Evolutionary conservation across 2,113 vertebrate species (phyloP).

Genomic region (Forbesichthys agassizii): DNA sequence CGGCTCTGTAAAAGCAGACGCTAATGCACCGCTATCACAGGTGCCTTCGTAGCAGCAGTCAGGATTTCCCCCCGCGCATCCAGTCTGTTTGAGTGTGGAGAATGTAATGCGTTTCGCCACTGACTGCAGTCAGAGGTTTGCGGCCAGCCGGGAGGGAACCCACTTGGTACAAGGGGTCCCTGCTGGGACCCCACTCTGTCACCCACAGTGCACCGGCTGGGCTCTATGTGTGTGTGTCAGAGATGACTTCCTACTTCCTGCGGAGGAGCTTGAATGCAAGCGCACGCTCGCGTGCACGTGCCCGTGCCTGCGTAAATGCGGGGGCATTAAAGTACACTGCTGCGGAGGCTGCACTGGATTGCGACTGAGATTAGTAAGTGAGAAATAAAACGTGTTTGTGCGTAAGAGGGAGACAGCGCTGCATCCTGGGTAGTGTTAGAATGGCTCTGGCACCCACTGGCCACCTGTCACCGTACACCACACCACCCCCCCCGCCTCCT

Average conservation of each 20-base stretch:
- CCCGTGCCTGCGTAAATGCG: not conserved
- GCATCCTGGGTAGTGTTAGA: conserved; percentile 59
- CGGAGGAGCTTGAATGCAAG: conserved; percentile 19
- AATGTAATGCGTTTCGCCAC: conserved; percentile 66
- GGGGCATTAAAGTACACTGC: not conserved
- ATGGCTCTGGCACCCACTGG: conserved; percentile 46
- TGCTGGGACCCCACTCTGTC: conserved; percentile 50
- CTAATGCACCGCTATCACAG: conserved; percentile 23
- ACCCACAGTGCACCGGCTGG: conserved; percentile 48
- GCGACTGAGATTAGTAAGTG: not conserved
- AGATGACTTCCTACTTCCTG: not conserved
- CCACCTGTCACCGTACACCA: conserved; percentile 53
- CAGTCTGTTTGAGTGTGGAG: conserved; percentile 65
- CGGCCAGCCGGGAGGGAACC: conserved; percentile 60
- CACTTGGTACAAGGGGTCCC: conserved; percentile 62
- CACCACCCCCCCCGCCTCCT: not conserved
- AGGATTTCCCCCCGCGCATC: conserved; percentile 69
- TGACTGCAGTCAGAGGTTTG: conserved; percentile 64
- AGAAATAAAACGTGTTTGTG: not conserved
- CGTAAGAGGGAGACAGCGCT: conserved; percentile 13
- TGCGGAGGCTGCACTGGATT: no score
- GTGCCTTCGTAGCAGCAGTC: conserved; percentile 66
- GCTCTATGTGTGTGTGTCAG: conserved; percentile 8
- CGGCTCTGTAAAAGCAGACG: conserved; percentile 33
- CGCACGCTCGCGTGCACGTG: not conserved